Evolutionary conservation across 2,113 vertebrate species (phyloP), one percentile per base, ranked within the genome.

Genomic region (Sinocyclocheilus anshuiensis): DNA sequence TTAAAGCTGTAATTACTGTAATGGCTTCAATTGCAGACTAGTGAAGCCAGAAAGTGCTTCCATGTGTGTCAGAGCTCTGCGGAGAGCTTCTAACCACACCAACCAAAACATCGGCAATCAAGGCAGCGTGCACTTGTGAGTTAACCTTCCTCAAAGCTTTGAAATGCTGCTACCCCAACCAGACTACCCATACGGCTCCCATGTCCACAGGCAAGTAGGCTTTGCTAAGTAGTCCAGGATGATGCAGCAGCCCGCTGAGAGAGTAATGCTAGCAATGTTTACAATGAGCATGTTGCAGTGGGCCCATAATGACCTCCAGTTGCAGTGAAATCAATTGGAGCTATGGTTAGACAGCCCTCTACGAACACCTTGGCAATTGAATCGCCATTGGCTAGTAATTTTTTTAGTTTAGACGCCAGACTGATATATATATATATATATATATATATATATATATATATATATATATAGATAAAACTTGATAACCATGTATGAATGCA

Each of bases 1-100:
- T 96, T 95, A 95, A 96, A 96, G 95, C 95, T 95, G 89, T 94
- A 95, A 95, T 97, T 96, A 96, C 95, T 91, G 91, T 96, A 96
- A 96, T 96, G 93, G 94, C 90, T 90, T 92, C 93, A 93, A 92
- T 94, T 96, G 95, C 96, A 94, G 94, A 94, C 95, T 91, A 95
- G 94, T 92, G 94, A 96, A 95, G 94, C 95, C 91, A 90, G 95
- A 95, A 97, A 96, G 95, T 94, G 93, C 94, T 96, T 96, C 96
- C 96, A 95, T 96, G 94, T 97, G 97, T 92, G 90, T 67, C 88
- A 89, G 88, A 93, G 91, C 94, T 92, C 84, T 83, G 72, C 85
- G 92, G 88, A 89, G 89, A 93, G 90, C 91, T 93, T 88, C 65
- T 92, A 90, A 87, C 87, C 85, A 78, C 90, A 88, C 74, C 61